These are phyloP conservation scores for Gisinianus flammeolus DNA, from an alignment of 2,888 invertebrate species.

Conservation along the genomic window DNA sequence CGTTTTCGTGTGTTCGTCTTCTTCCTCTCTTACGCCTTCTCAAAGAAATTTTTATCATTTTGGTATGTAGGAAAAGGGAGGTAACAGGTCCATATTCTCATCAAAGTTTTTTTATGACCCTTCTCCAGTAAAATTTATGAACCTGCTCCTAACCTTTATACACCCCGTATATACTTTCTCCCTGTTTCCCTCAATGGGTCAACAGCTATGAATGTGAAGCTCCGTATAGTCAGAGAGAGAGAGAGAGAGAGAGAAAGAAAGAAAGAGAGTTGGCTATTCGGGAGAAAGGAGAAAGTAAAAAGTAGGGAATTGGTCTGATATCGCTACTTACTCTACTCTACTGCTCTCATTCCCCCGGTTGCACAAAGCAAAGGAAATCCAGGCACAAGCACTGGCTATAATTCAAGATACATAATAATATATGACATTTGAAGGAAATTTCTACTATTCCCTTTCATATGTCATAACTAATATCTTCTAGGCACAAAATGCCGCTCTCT, in stretches of 20 bases:
- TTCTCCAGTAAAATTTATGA: conserved; percentile 2
- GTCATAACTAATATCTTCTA: conserved; percentile 4
- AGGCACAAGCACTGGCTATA: background rate
- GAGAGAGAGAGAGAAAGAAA: background rate
- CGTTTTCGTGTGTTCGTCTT: too few species aligned
- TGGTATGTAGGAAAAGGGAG: background rate
- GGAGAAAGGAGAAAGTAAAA: background rate
- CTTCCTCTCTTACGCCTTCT: too few species aligned
- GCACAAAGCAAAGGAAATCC: background rate
- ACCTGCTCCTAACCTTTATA: background rate
- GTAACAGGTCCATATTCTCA: background rate
- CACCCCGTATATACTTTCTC: background rate
- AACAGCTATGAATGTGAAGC: background rate
- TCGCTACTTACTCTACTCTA: background rate
- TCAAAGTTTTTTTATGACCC: conserved; percentile 1
- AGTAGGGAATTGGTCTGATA: background rate
- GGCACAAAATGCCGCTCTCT: background rate
- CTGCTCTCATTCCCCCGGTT: background rate
- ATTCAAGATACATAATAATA: background rate
- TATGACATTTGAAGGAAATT: background rate
- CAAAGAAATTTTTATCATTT: too few species aligned
- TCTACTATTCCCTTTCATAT: background rate
- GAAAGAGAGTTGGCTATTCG: background rate
- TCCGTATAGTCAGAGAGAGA: too few species aligned
- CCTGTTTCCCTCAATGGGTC: background rate